These are phyloP conservation scores for Ectropis grisescens DNA, from an alignment of 1,140 invertebrate genomes.

Conservation along the genomic window DNA sequence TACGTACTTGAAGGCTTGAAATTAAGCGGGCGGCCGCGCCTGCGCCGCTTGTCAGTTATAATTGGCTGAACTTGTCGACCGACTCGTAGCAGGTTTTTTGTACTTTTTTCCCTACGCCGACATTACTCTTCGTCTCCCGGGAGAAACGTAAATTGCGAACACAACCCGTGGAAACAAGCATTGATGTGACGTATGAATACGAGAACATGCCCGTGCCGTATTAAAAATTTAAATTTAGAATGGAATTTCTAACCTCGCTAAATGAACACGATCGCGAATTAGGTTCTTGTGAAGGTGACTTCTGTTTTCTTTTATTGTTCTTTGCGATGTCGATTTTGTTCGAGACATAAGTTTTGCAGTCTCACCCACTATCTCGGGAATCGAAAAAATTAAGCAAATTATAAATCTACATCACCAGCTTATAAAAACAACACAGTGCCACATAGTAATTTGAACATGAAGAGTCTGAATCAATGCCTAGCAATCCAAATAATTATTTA, in stretches of 20 bases:
- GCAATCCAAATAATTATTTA: no score
- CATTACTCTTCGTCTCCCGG: conserved; percentile 66
- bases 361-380: no score
- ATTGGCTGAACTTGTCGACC: conserved; percentile 69
- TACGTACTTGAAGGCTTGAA: conserved; percentile 27
- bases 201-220: conserved; percentile 46
- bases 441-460: no score
- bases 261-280: neutral
- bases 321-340: no score
- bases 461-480: no score
- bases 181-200: conserved; percentile 62
- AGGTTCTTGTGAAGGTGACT: neutral
- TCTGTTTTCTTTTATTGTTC: no score
- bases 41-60: conserved; percentile 63
- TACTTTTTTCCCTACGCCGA: conserved; percentile 44
- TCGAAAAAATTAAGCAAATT: no score
- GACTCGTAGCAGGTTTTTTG: conserved; percentile 49
- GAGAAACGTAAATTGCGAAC: conserved; percentile 62
- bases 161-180: conserved; percentile 52
- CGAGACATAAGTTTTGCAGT: no score
- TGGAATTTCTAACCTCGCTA: conserved; percentile 1
- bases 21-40: conserved; percentile 29
- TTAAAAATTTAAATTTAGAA: conserved; percentile 56
- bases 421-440: no score
- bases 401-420: no score